These are phyloP conservation scores for Coracias cyanogaster DNA, from an alignment of 2,797 vertebrate genomes.

Conservation along the genomic window DNA sequence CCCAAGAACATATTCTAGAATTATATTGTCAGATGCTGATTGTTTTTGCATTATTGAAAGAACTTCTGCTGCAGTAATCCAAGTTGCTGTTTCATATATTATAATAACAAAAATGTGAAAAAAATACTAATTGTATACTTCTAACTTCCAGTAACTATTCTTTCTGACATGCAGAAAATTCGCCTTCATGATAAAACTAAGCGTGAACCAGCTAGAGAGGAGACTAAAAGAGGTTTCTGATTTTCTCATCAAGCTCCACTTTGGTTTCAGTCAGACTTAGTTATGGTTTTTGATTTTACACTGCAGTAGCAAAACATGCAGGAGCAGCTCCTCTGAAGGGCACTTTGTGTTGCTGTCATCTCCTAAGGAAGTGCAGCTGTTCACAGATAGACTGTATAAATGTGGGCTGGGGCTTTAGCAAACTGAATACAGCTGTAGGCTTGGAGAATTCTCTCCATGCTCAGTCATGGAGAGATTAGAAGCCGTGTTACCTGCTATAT, in stretches of 20 bases:
- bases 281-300: background rate
- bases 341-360: background rate
- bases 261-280: background rate
- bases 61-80: background rate
- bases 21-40: background rate
- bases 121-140: background rate
- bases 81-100: background rate
- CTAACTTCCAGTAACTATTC: background rate
- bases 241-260: background rate
- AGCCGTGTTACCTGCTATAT: background rate
- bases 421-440: background rate
- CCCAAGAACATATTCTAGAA: background rate
- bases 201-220: background rate
- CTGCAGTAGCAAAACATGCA: background rate
- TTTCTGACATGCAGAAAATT: background rate
- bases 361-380: background rate
- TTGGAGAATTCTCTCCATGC: background rate
- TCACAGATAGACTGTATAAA: background rate
- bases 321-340: background rate
- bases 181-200: background rate
- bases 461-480: background rate
- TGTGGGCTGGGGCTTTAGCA: background rate
- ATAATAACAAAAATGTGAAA: background rate
- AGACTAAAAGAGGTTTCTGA: background rate
- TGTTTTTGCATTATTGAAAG: background rate